Evolutionary conservation across 2,113 vertebrate species (phyloP).

Genomic region (Coptodon bakossiorum): DNA sequence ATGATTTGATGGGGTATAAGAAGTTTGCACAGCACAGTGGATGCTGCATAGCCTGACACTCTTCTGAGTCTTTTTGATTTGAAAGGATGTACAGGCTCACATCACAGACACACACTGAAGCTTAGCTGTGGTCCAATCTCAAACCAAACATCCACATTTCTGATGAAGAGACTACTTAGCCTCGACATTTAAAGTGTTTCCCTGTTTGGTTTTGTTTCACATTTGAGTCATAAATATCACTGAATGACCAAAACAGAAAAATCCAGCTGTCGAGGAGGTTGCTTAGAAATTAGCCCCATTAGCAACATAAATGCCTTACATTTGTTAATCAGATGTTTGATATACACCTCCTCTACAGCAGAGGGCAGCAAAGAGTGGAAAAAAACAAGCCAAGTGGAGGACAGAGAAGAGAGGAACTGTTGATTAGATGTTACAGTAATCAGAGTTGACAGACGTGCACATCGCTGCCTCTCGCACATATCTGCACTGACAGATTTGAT

Average conservation of each 20-base stretch:
- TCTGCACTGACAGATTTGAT: neutral
- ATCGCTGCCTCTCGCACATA: neutral
- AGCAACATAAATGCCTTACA: constrained; percentile 72
- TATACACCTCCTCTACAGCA: constrained; percentile 84
- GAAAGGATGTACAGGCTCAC: neutral
- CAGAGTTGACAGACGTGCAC: neutral
- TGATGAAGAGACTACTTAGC: neutral
- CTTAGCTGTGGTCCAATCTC: neutral
- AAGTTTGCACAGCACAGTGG: rapidly evolving
- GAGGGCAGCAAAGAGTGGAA: constrained; percentile 47
- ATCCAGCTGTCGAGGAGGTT: neutral
- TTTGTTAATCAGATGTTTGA: constrained; percentile 88
- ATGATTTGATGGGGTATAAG: neutral
- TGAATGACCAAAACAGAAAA: neutral
- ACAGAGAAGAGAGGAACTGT: constrained; percentile 21
- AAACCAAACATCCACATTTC: neutral
- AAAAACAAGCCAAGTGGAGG: neutral
- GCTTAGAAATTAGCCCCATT: neutral
- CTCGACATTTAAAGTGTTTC: neutral
- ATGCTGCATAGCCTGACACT: neutral
- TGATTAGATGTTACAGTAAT: constrained; percentile 25
- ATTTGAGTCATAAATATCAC: neutral
- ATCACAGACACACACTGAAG: neutral
- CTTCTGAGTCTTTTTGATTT: neutral
- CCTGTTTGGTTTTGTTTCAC: neutral